A percentile compares a stretch with the other conserved stretches of the same genome.
Evolutionary conservation across 2,113 vertebrate genomes (phyloP).

Genomic region (Scomber colias): DNA sequence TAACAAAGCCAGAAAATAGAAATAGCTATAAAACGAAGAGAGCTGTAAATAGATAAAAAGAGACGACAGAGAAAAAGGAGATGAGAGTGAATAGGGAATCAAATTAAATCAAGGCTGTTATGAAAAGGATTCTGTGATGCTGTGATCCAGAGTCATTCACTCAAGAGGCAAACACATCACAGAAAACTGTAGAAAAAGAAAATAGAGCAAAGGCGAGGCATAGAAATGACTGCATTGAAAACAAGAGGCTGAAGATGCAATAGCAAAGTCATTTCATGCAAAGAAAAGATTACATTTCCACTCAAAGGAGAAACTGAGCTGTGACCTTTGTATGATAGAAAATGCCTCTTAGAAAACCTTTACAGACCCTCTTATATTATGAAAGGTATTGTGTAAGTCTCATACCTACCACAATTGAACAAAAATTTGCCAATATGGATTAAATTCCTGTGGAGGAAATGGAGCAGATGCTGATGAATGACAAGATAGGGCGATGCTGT

Average conservation of each 20-base stretch:
- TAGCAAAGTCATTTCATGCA: not conserved
- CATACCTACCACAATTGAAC: not conserved
- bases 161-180: not conserved
- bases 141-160: too few relatives aligned
- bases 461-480: slow-evolving; percentile 4
- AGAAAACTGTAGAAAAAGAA: not conserved
- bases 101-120: too few relatives aligned
- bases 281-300: not conserved
- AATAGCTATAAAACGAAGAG: too few relatives aligned
- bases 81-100: too few relatives aligned
- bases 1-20: too few relatives aligned
- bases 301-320: not conserved
- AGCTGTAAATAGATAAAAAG: too few relatives aligned
- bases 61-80: too few relatives aligned
- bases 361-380: not conserved
- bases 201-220: not conserved
- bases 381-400: not conserved
- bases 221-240: not conserved
- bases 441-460: not conserved
- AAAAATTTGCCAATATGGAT: not conserved
- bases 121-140: too few relatives aligned
- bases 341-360: not conserved
- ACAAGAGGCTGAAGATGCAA: not conserved
- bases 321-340: not conserved
- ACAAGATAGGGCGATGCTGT: not conserved